Conservation (phyloP, 2,113 vertebrate species). For the Numida meleagris region DNA sequence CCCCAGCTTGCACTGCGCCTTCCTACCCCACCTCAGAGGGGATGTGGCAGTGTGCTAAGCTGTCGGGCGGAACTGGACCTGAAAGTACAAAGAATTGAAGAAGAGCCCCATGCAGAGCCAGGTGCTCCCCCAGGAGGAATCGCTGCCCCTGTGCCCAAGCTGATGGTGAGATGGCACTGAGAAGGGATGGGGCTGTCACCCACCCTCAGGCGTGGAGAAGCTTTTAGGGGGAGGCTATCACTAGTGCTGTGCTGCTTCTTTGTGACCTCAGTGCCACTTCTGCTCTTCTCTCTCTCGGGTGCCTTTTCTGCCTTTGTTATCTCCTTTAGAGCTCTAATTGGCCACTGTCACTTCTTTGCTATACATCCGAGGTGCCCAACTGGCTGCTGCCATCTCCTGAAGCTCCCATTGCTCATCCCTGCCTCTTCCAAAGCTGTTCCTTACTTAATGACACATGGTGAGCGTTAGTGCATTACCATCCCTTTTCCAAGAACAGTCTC, state of each 20-base stretch:
- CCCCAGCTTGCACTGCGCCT: neutral
- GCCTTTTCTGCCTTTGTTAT: neutral
- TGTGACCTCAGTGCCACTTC: neutral
- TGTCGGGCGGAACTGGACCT: rapidly evolving
- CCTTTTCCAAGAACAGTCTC: conserved; percentile 67
- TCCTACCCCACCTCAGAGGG: neutral
- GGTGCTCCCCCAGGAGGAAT: neutral
- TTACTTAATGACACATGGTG: conserved; percentile 20
- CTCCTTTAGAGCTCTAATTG: conserved; percentile 20
- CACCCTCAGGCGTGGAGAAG: neutral
- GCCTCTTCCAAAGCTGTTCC: conserved; percentile 17
- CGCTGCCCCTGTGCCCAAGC: rapidly evolving
- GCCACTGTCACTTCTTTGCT: neutral
- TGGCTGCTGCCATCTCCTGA: neutral
- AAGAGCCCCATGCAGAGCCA: neutral
- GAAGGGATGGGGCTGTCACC: neutral
- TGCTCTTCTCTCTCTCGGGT: neutral
- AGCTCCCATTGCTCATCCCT: neutral
- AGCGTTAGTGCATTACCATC: conserved; percentile 50
- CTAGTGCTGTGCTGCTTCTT: neutral
- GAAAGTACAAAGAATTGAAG: neutral
- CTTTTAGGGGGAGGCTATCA: neutral
- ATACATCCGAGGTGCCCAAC: conserved; percentile 13
- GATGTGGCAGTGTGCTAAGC: neutral
- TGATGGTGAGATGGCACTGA: rapidly evolving